These are phyloP conservation scores for Lanius ludovicianus DNA, from an alignment of 2,113 vertebrate species.

Conservation along the genomic window DNA sequence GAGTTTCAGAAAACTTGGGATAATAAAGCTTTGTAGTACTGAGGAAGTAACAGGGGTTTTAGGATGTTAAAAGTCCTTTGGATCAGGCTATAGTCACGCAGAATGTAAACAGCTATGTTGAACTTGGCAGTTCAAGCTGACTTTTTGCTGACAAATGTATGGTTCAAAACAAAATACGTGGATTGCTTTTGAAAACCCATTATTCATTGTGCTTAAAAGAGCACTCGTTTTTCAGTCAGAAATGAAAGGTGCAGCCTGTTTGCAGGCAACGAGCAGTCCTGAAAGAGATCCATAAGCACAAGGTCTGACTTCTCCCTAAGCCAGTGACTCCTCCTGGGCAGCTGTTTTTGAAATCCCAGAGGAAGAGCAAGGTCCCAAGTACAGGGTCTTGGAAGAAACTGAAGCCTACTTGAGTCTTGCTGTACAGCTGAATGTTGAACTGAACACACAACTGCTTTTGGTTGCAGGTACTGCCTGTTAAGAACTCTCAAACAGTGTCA, in stretches of 20 bases:
- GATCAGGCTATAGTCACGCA: not conserved
- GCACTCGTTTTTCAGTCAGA: not conserved
- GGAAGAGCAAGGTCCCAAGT: not conserved
- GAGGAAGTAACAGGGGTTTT: not conserved
- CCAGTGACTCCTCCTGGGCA: not conserved
- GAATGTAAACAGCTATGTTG: not conserved
- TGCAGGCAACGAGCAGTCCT: not conserved
- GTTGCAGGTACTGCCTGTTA: slow-evolving; percentile 91
- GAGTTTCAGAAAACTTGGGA: not conserved
- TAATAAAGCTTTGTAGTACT: not conserved
- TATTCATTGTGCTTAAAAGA: not conserved
- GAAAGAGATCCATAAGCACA: not conserved
- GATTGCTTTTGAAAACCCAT: not conserved
- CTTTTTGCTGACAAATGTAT: not conserved
- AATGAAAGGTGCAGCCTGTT: not conserved
- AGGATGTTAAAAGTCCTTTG: not conserved
- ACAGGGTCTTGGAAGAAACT: not conserved
- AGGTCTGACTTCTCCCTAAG: not conserved
- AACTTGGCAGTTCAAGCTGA: not conserved
- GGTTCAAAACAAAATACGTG: not conserved
- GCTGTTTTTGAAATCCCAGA: not conserved
- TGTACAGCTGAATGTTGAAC: not conserved
- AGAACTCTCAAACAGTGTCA: slow-evolving; percentile 97
- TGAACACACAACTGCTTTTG: not conserved
- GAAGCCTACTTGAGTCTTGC: not conserved